Conservation (phyloP, 2,797 vertebrate genomes). For the Ctenopoma kingsleyae region DNA sequence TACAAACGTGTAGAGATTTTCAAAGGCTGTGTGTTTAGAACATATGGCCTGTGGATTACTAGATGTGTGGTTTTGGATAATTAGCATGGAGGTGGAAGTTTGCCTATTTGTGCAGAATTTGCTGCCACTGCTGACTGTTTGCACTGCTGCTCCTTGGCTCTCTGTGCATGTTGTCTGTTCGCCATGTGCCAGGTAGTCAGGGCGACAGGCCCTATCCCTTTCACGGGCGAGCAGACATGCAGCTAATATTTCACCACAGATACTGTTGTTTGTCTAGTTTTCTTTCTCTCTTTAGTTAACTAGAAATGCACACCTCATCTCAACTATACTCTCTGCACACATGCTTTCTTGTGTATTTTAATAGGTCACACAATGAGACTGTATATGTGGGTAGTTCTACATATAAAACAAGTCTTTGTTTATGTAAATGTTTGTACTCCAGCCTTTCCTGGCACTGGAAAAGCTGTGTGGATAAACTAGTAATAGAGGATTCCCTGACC, state of each 20-base stretch:
- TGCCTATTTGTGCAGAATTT: constrained; percentile 11
- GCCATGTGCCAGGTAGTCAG: constrained; percentile 60
- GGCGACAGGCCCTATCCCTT: constrained; percentile 46
- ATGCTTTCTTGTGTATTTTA: not conserved
- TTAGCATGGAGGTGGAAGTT: constrained; percentile 5
- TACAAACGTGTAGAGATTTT: not conserved
- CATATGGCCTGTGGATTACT: not conserved
- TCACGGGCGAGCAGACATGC: constrained; percentile 40
- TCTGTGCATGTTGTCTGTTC: constrained; percentile 22
- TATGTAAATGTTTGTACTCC: constrained; percentile 3
- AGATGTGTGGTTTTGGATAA: not conserved
- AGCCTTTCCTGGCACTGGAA: not conserved
- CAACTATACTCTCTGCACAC: constrained; percentile 37
- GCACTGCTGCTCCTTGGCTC: constrained; percentile 32
- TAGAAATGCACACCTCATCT: constrained; percentile 41
- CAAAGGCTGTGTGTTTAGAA: not conserved
- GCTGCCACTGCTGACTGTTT: constrained; percentile 25
- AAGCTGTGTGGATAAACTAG: constrained; percentile 10
- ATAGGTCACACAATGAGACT: constrained; percentile 1
- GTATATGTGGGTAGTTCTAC: not conserved
- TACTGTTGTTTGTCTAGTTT: constrained; percentile 58
- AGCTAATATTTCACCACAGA: constrained; percentile 51
- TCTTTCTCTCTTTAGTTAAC: constrained; percentile 20
- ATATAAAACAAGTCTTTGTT: constrained; percentile 24
- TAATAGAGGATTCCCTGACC: constrained; percentile 39